phyloP scores from a whole-genome alignment of 2,113 vertebrate species.

The Gorilla gorilla region DNA sequence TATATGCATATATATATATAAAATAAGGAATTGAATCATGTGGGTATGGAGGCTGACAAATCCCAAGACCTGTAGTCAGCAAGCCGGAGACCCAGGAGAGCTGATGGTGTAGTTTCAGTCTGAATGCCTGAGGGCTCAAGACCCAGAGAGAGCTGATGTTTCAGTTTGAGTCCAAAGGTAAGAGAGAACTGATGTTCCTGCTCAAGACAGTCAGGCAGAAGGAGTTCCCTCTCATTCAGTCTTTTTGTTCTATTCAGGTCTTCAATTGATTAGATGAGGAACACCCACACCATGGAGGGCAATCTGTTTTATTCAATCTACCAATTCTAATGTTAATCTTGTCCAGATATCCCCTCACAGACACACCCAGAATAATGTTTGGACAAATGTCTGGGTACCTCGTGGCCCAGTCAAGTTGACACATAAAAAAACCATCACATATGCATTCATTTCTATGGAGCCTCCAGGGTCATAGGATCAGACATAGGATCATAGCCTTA shows the following conservation, averaged over 20 bases:
- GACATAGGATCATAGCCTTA: neutral
- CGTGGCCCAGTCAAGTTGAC: neutral
- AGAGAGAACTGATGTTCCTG: neutral
- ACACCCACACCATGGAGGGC: neutral
- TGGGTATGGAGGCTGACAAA: neutral
- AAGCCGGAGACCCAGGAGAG: neutral
- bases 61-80: neutral
- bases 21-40: neutral
- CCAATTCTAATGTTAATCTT: neutral
- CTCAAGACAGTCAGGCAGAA: neutral
- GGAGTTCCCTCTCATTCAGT: neutral
- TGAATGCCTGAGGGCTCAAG: neutral
- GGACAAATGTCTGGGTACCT: neutral
- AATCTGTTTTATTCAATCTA: neutral
- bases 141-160: neutral
- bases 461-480: too few species aligned
- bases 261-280: neutral
- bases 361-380: neutral
- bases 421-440: neutral
- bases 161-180: neutral
- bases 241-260: neutral
- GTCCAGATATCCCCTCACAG: neutral
- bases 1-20: neutral
- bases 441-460: neutral
- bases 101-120: neutral